phyloP scores from a whole-genome alignment of 2,113 vertebrate genomes.

The Zosterops hypoxanthus region DNA sequence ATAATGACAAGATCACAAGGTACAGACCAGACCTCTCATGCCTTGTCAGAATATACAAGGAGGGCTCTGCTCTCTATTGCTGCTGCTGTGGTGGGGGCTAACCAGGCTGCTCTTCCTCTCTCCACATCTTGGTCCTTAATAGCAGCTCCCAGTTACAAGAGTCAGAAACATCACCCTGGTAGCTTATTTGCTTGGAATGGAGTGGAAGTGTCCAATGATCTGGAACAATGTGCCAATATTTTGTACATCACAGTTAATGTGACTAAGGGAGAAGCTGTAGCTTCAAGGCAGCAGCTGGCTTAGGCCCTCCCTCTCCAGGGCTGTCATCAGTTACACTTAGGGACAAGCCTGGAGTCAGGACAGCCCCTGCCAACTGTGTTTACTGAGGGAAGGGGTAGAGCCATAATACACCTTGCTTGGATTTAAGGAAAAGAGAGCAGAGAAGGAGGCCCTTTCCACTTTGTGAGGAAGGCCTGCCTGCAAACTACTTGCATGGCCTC shows the following conservation, averaged over 20 bases:
- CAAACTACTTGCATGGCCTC: not conserved
- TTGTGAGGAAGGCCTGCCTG: not conserved
- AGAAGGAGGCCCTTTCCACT: not conserved
- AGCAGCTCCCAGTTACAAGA: not conserved
- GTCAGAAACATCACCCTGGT: not conserved
- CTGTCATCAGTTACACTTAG: not conserved
- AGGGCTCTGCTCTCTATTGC: not conserved
- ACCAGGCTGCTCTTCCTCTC: not conserved
- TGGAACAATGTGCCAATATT: not conserved
- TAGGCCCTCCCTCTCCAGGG: not conserved
- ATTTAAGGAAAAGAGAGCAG: not conserved
- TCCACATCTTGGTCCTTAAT: not conserved
- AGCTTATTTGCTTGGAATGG: not conserved
- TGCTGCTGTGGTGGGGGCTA: not conserved
- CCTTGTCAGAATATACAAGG: not conserved
- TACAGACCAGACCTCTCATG: not conserved
- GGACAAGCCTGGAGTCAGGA: not conserved
- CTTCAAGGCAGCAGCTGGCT: not conserved
- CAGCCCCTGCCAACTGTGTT: not conserved
- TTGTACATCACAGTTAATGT: not conserved
- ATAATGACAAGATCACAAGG: not conserved
- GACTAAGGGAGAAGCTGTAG: not conserved
- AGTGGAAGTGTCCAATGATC: not conserved
- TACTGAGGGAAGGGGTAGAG: not conserved
- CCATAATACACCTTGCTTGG: not conserved